phyloP scores from a whole-genome alignment of 2,113 vertebrate species.

The Scortum barcoo region DNA sequence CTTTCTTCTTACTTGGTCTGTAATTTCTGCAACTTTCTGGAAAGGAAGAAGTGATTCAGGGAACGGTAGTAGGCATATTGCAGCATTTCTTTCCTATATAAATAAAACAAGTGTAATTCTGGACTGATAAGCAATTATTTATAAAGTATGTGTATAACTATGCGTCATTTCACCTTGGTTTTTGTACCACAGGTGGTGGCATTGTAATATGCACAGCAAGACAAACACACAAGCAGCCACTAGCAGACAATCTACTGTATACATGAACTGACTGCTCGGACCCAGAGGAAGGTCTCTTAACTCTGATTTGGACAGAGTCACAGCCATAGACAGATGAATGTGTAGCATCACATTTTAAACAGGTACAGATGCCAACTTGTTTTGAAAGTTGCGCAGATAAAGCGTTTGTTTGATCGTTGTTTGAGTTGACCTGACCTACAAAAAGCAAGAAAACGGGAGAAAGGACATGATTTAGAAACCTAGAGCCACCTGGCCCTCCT shows the following conservation, averaged over 20 bases:
- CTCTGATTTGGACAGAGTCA: constrained; percentile 57
- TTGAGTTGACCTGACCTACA: constrained; percentile 19
- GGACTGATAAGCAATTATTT: constrained; percentile 27
- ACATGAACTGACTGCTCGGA: constrained; percentile 25
- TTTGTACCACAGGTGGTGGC: constrained; percentile 34
- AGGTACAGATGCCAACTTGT: constrained; percentile 32
- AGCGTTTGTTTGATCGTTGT: constrained; percentile 31
- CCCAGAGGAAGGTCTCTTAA: constrained; percentile 37
- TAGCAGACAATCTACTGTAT: constrained; percentile 69
- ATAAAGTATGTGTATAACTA: constrained; percentile 28
- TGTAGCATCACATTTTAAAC: constrained; percentile 56
- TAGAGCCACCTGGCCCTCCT: constrained; percentile 22
- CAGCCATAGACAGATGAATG: constrained; percentile 76
- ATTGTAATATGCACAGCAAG: constrained; percentile 19
- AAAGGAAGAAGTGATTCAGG: constrained; percentile 51
- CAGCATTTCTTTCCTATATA: constrained; percentile 26
- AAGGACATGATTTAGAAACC: constrained; percentile 29
- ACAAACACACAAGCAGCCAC: constrained; percentile 39
- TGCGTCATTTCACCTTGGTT: constrained; percentile 29
- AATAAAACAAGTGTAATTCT: constrained; percentile 33
- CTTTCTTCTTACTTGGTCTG: constrained; percentile 38
- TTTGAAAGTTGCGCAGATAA: constrained; percentile 24
- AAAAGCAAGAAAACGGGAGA: constrained; percentile 21
- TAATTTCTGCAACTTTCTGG: constrained; percentile 25
- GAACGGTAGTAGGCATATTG: constrained; percentile 27